A percentile compares a stretch with the other conserved stretches of the same genome.
phyloP scores from a whole-genome alignment of 1,140 invertebrate species.

The Drosophila pseudoobscura region DNA sequence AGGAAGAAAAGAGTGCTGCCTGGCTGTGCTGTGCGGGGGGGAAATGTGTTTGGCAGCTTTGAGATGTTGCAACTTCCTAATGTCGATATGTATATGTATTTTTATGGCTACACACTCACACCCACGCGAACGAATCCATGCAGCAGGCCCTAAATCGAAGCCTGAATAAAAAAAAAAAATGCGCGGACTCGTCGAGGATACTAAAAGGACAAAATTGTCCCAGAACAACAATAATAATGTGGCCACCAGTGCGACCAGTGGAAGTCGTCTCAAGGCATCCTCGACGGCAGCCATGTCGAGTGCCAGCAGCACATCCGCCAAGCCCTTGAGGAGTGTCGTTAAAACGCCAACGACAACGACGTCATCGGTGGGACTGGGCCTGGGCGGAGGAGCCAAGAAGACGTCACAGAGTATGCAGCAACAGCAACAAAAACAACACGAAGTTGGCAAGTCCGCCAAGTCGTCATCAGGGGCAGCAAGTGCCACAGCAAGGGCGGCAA shows the following conservation, averaged over 20 bases:
- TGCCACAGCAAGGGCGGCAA: conserved; percentile 28
- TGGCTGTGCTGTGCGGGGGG: too few species aligned
- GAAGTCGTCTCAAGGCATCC: conserved; percentile 34
- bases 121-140: conserved; percentile 2
- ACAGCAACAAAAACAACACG: conserved; percentile 42
- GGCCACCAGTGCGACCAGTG: conserved; percentile 23
- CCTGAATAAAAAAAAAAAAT: conserved; percentile 37
- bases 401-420: conserved; percentile 12
- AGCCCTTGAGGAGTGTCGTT: conserved; percentile 38
- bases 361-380: conserved; percentile 7
- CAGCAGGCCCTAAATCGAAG: conserved; percentile 21
- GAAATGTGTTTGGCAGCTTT: background rate
- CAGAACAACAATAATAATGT: conserved; percentile 56
- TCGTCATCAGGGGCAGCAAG: conserved; percentile 16
- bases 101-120: conserved; percentile 44
- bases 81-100: conserved; percentile 43
- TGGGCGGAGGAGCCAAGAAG: conserved; percentile 33
- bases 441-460: conserved; percentile 61
- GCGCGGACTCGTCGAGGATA: conserved; percentile 77
- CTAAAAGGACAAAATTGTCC: conserved; percentile 70
- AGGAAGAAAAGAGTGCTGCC: too few species aligned
- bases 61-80: conserved; percentile 13
- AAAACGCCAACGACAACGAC: conserved; percentile 53
- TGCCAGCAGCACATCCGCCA: conserved; percentile 55
- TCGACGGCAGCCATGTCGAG: conserved; percentile 28